Base-by-base conservation (phyloP, 2,888 invertebrate genomes). In the Thecophora atra region DNA sequence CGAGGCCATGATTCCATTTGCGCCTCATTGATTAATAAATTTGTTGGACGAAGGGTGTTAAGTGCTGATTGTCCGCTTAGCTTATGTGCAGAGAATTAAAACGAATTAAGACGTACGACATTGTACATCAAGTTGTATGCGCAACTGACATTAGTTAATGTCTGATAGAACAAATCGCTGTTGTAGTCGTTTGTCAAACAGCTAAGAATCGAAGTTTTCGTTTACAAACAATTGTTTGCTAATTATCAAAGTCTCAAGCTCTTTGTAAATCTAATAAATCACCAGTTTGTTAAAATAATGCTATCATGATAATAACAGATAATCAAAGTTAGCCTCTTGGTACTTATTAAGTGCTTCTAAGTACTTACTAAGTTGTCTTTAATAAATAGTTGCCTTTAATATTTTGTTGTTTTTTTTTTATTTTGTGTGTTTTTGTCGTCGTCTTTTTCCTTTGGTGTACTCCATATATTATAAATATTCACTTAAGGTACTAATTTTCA, bases 1-100 rank as follows among this genome's bases (percentile, higher is more conserved):
- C 6, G 44, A 63, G 63, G 63, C 42, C 44, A 44, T 63, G 44
- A 63, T 63, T 63, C 11, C 42, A 63, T 63, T 63, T 63, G 42
- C 63, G 63, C 63, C 42, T 63, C 63, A 44, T 42, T 63, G 63
- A 42, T 26, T 58, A 28, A 26, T 13, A 28, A 58, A 58, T 11
- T 58, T 26, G 58, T 58, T 15, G 58, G n/a, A n/a, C n/a, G n/a
- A 11, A 28, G 26, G 58, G 26, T 58, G 58, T 24, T 58, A 26
- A 58, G 17, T 58, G 26, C 26, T 58, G 58, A 58, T 15, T 58
- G 58, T 26, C 44, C 63, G 42, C 56, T 6, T 21, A 24, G 8
- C 17, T 6, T 8, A 24, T 63, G 63, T 44, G 63, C 19, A n/a
- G 21, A 19, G 63, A 63, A 63, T 63, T 63, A 19, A 63, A 63